Evolutionary conservation across 2,888 invertebrate genomes (phyloP).

Genomic region (Gandaritis pyraliata): DNA sequence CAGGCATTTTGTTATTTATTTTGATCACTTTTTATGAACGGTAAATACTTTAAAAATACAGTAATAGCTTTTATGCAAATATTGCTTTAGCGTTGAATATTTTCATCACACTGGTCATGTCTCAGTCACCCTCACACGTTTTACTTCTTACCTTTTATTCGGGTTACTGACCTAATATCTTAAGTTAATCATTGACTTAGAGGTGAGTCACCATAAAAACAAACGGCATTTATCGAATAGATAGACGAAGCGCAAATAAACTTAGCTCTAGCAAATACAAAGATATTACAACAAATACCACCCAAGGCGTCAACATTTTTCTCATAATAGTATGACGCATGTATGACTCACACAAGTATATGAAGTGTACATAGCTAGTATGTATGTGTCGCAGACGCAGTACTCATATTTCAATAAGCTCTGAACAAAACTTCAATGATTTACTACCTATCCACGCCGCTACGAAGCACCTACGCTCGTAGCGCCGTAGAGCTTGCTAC

Average conservation of each 20-base stretch:
- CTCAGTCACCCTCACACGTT: no score
- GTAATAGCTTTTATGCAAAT: background rate
- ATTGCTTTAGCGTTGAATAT: no score
- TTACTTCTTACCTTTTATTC: no score
- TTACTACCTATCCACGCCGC: conserved; percentile 37
- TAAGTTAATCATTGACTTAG: no score
- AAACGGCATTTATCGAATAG: no score
- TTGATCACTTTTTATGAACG: background rate
- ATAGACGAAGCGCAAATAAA: no score
- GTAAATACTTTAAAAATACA: background rate
- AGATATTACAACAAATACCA: conserved; percentile 9
- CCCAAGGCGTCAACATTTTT: conserved; percentile 17
- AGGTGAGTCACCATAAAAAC: no score
- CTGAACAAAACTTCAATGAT: conserved; percentile 33
- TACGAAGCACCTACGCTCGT: conserved; percentile 33
- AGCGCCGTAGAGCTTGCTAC: conserved; percentile 33
- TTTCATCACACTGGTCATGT: no score
- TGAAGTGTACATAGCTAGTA: no score
- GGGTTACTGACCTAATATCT: no score
- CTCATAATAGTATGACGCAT: conserved; percentile 14
- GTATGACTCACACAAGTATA: conserved; percentile 14
- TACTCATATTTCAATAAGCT: conserved; percentile 19
- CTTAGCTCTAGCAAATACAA: background rate
- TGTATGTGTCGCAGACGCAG: background rate
- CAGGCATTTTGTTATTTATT: conserved; percentile 8